Conservation (phyloP, 53 echinoderm and acorn worm genomes). For the Echinometra lucunter region DNA sequence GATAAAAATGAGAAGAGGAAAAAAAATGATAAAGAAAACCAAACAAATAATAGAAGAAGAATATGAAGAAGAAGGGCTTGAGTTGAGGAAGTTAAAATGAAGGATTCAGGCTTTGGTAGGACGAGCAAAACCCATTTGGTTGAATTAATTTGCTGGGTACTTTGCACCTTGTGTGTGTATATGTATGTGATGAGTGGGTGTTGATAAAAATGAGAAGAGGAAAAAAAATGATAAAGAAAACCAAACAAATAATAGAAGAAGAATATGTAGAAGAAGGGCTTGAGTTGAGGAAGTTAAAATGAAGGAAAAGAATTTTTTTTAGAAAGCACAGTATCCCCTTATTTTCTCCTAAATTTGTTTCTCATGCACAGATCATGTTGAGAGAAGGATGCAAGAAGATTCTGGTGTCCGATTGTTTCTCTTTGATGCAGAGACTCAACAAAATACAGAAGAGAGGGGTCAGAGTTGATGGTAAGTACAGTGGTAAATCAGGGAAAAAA, state of each 20-base stretch:
- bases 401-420: conserved; percentile 95
- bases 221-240: background rate
- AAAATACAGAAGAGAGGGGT: conserved; percentile 89
- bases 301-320: too few species aligned
- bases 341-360: background rate
- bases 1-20: background rate
- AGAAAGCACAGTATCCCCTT: background rate
- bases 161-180: too few species aligned
- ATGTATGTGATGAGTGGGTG: too few species aligned
- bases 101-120: too few species aligned
- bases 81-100: background rate
- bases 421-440: conserved; percentile 91
- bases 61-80: background rate
- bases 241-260: background rate
- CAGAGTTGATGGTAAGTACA: conserved; percentile 81
- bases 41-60: background rate
- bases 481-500: too few species aligned
- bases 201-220: background rate
- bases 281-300: background rate
- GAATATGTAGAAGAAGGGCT: too few species aligned
- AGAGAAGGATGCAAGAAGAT: conserved; percentile 99
- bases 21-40: background rate
- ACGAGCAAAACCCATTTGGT: too few species aligned
- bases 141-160: background rate
- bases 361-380: conserved; percentile 80